A percentile compares a stretch with the other conserved stretches of the same genome.
Conservation (phyloP, 2,797 vertebrate species). For the Chromobotia macracanthus region DNA sequence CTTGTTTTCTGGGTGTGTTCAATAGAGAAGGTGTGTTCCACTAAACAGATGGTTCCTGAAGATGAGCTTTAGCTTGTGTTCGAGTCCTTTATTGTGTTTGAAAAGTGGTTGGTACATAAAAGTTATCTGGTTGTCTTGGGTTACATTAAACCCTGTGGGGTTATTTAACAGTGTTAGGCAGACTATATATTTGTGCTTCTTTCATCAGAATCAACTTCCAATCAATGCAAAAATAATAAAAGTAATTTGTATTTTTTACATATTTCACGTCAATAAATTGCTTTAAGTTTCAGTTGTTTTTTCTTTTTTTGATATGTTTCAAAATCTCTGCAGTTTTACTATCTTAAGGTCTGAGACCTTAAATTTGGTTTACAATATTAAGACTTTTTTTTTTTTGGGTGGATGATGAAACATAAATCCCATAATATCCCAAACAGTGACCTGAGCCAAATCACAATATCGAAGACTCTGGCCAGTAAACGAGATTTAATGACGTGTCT, state of each 20-base stretch:
- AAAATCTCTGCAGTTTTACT: no score
- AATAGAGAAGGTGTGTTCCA: not conserved
- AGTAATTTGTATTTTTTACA: not conserved
- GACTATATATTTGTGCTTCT: not conserved
- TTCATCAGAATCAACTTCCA: not conserved
- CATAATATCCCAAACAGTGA: no score
- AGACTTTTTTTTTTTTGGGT: no score
- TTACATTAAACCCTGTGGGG: not conserved
- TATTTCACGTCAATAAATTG: not conserved
- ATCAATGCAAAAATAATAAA: not conserved
- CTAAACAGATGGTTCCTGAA: constrained; percentile 4
- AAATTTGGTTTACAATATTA: no score
- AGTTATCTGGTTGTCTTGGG: not conserved
- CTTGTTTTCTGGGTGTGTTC: not conserved
- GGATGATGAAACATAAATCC: no score
- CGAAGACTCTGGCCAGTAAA: no score
- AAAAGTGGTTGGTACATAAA: not conserved
- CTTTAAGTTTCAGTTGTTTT: not conserved
- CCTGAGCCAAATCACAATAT: no score
- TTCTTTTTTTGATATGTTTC: no score
- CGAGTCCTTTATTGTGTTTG: not conserved
- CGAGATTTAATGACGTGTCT: no score
- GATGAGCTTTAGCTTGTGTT: not conserved
- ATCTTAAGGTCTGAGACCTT: no score
- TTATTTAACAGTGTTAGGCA: not conserved